phyloP scores from a whole-genome alignment of 2,113 vertebrate species.

The Phylloscopus whistleri region DNA sequence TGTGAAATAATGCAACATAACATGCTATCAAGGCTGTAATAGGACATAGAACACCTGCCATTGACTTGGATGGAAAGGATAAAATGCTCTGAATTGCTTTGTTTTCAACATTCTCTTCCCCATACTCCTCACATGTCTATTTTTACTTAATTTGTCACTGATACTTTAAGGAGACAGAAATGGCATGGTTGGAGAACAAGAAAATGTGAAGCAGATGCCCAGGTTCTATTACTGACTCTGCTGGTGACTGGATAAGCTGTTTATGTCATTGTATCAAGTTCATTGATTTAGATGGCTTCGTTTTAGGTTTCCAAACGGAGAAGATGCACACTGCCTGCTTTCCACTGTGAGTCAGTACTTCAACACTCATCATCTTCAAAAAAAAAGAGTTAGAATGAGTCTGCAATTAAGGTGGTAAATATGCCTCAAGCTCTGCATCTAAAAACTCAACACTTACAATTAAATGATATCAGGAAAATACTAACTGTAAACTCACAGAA shows the following conservation, averaged over 20 bases:
- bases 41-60: conserved; percentile 57
- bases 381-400: not conserved
- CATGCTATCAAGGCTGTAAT: conserved; percentile 1
- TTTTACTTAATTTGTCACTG: conserved; percentile 22
- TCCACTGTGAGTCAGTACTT: conserved; percentile 13
- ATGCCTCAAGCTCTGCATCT: not conserved
- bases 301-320: conserved; percentile 22
- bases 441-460: not conserved
- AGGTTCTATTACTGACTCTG: not conserved
- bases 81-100: conserved; percentile 49
- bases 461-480: not conserved
- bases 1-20: conserved; percentile 25
- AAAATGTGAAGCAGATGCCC: conserved; percentile 32
- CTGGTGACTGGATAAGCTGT: not conserved
- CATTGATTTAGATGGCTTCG: conserved; percentile 7
- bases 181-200: not conserved
- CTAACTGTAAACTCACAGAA: not conserved
- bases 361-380: not conserved
- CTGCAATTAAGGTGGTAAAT: not conserved
- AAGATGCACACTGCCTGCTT: not conserved
- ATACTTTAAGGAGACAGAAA: conserved; percentile 16
- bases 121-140: not conserved
- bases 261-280: not conserved
- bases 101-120: conserved; percentile 32
- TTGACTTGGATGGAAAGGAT: conserved; percentile 11